These are phyloP conservation scores for Mormyrus iriodes DNA, from an alignment of 2,113 vertebrate genomes.

Conservation along the genomic window DNA sequence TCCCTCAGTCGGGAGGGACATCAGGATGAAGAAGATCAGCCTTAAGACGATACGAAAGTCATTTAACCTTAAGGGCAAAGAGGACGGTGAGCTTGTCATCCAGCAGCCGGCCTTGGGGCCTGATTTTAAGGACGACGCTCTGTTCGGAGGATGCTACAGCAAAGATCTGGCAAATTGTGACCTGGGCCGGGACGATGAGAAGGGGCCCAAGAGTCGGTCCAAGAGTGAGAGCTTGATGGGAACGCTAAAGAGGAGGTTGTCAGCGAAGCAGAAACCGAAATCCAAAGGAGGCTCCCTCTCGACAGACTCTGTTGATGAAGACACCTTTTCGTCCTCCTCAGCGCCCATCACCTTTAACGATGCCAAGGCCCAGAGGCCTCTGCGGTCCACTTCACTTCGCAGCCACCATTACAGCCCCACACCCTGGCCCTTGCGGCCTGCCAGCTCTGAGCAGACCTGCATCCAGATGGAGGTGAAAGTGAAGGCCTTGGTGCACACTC, in stretches of 20 bases:
- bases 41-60: conserved; percentile 97
- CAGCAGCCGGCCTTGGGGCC: conserved; percentile 73
- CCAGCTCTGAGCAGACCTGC: conserved; percentile 75
- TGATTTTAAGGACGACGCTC: conserved; percentile 88
- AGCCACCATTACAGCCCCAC: conserved; percentile 95
- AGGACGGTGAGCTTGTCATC: conserved; percentile 90
- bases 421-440: conserved; percentile 85
- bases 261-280: conserved; percentile 88
- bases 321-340: conserved; percentile 84
- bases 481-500: conserved; percentile 89
- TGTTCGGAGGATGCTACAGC: conserved; percentile 87
- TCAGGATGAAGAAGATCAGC: conserved; percentile 99
- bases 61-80: conserved; percentile 95
- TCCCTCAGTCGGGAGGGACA: conserved; percentile 54
- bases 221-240: conserved; percentile 95
- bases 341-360: conserved; percentile 88
- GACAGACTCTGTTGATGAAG: conserved; percentile 70
- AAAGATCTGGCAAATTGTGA: conserved; percentile 84
- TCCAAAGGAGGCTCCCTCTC: conserved; percentile 74
- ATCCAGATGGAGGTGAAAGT: conserved; percentile 84
- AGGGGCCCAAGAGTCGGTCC: conserved; percentile 77
- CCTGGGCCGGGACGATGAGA: conserved; percentile 74
- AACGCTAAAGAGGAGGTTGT: conserved; percentile 86
- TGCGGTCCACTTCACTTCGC: conserved; percentile 83
- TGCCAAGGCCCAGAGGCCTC: conserved; percentile 79